phyloP scores from a whole-genome alignment of 2,113 vertebrate genomes.

The Pterocles burchelli region DNA sequence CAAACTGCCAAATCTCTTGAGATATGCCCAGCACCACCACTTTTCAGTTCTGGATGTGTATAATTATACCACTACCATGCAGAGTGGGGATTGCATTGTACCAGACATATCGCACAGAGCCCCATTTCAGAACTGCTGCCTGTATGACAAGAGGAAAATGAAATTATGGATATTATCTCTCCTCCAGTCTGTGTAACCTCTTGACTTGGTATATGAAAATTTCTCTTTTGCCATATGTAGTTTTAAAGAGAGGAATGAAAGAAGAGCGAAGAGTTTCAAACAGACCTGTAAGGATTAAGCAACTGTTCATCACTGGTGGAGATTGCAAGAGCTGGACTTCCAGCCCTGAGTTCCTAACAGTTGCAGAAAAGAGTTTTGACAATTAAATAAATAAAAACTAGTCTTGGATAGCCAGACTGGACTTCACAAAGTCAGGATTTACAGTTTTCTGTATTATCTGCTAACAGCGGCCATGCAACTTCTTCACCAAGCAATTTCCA shows the following conservation, averaged over 20 bases:
- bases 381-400: background rate
- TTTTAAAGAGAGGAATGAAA: background rate
- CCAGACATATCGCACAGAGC: rapidly evolving
- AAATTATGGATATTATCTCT: background rate
- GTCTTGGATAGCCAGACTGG: background rate
- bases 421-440: background rate
- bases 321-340: background rate
- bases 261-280: background rate
- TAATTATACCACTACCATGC: background rate
- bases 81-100: background rate
- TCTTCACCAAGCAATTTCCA: background rate
- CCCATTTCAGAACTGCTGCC: background rate
- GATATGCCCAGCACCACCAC: background rate
- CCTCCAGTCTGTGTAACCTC: background rate
- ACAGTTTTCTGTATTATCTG: background rate
- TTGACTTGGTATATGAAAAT: background rate
- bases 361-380: background rate
- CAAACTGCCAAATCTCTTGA: background rate
- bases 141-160: background rate
- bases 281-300: background rate
- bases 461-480: background rate
- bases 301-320: background rate
- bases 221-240: background rate
- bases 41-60: background rate
- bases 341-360: background rate